Percentiles rank a stretch among this genome's conserved stretches.
phyloP scores from a whole-genome alignment of 2,113 vertebrate genomes.

The Origma solitaria region DNA sequence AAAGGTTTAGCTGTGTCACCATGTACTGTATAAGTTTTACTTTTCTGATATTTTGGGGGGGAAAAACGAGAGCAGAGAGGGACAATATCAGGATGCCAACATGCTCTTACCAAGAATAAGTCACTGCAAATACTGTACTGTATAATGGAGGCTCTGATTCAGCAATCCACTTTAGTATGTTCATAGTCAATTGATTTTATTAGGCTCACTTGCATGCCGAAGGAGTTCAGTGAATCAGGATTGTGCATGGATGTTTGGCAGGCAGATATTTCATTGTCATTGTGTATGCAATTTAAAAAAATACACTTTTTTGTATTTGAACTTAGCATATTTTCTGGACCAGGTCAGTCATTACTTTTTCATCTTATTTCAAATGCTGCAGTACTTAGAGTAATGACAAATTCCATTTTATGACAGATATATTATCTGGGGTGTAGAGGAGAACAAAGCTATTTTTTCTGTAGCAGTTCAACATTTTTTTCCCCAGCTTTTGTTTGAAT shows the following conservation, averaged over 20 bases:
- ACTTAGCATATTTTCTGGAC: background rate
- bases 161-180: background rate
- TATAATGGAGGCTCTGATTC: background rate
- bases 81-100: background rate
- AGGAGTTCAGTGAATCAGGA: background rate
- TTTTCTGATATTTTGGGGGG: background rate
- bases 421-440: background rate
- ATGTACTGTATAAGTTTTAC: background rate
- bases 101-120: background rate
- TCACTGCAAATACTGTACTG: rapidly evolving
- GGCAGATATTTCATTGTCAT: background rate
- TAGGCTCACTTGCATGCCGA: background rate
- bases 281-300: background rate
- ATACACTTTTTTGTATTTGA: background rate
- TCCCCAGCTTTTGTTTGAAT: background rate
- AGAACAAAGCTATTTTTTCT: background rate
- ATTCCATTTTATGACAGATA: background rate
- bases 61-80: background rate
- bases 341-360: background rate
- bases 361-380: background rate
- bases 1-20: background rate
- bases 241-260: background rate
- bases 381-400: background rate
- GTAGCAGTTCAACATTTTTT: background rate
- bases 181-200: background rate